A percentile compares a stretch with the other conserved stretches of the same genome.
phyloP scores from a whole-genome alignment of 1,140 invertebrate genomes.

The Cardiocondyla obscurior region DNA sequence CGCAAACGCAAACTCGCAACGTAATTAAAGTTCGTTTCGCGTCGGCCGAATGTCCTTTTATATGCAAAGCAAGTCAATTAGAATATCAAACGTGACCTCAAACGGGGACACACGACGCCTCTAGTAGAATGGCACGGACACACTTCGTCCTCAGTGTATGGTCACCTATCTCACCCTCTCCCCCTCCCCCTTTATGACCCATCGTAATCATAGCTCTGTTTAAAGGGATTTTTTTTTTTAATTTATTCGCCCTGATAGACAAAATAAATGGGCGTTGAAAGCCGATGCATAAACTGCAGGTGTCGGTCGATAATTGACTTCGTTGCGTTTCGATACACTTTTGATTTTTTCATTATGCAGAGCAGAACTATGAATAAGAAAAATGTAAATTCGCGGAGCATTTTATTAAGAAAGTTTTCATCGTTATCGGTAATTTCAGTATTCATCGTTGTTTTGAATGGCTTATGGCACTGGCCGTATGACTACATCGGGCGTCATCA shows the following conservation, averaged over 20 bases:
- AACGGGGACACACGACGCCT: constrained; percentile 65
- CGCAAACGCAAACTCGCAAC: constrained; percentile 54
- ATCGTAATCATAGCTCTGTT: constrained; percentile 56
- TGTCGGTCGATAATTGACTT: constrained; percentile 35
- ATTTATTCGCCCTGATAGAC: constrained; percentile 22
- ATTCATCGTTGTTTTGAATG: constrained; percentile 38
- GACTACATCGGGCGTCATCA: constrained; percentile 7
- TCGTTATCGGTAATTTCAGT: background rate
- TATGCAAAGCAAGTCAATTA: constrained; percentile 79
- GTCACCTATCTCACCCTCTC: background rate
- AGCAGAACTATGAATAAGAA: constrained; percentile 25
- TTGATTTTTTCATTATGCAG: background rate
- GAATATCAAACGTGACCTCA: constrained; percentile 79
- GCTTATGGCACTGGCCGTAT: constrained; percentile 32
- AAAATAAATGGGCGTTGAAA: constrained; percentile 6
- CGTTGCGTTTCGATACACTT: constrained; percentile 11
- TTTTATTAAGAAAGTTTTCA: constrained; percentile 27
- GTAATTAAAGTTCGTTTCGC: constrained; percentile 76
- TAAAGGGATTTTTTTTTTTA: constrained; percentile 55
- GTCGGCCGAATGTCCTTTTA: constrained; percentile 75
- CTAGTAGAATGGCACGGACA: constrained; percentile 64
- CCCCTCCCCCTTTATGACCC: constrained; percentile 17
- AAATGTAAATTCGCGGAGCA: constrained; percentile 39
- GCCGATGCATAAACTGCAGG: constrained; percentile 29
- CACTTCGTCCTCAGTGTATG: constrained; percentile 8